Conservation (phyloP, 2,113 vertebrate species). For the Syrmaticus mikado region DNA sequence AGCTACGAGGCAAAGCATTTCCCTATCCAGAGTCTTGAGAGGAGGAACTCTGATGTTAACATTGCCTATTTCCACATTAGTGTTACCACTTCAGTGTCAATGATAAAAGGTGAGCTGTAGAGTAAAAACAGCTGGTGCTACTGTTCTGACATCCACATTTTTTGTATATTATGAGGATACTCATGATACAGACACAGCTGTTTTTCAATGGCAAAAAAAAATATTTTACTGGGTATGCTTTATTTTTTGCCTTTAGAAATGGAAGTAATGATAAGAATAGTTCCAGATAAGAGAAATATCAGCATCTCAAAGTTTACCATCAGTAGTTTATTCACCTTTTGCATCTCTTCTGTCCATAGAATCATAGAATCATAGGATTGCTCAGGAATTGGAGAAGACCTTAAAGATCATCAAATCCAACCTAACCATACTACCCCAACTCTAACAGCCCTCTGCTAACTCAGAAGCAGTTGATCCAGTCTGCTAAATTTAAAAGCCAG, state of each 20-base stretch:
- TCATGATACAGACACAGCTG: neutral
- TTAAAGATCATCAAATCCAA: too few relatives aligned
- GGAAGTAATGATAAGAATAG: neutral
- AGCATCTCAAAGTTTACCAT: neutral
- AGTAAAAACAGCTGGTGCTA: neutral
- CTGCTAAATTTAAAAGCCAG: neutral
- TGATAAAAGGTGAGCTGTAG: neutral
- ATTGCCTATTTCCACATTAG: neutral
- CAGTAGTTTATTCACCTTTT: neutral
- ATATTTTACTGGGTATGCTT: neutral
- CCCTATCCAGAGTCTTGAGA: neutral
- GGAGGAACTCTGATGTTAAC: fast-evolving
- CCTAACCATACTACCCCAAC: too few relatives aligned
- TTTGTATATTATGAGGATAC: neutral
- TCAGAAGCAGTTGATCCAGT: neutral
- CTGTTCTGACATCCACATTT: neutral
- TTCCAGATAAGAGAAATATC: neutral
- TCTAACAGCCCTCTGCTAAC: too few relatives aligned
- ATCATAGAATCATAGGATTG: too few relatives aligned
- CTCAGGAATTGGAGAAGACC: too few relatives aligned
- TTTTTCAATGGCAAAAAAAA: neutral
- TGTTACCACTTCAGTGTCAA: neutral
- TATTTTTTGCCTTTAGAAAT: neutral
- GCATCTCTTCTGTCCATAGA: neutral
- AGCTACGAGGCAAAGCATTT: neutral